A percentile compares a stretch with the other conserved stretches of the same genome.
These are phyloP conservation scores for Lordiphosa stackelbergi DNA, from an alignment of 1,140 invertebrate species.

Conservation along the genomic window DNA sequence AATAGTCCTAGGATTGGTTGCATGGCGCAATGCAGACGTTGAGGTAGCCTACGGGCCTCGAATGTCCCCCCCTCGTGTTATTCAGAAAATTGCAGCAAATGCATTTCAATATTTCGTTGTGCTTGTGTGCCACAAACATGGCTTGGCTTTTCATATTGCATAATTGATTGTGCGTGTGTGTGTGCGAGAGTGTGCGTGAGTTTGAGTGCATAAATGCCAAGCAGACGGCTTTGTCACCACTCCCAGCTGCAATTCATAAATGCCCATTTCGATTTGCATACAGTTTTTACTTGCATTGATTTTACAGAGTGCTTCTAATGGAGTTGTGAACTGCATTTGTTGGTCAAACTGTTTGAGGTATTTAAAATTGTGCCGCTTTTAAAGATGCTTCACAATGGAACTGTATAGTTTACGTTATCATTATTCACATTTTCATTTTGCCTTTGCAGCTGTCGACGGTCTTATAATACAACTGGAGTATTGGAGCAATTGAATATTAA, in stretches of 20 bases:
- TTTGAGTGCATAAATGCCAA: conserved; percentile 31
- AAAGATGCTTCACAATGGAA: conserved; percentile 7
- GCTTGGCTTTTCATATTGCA: conserved; percentile 70
- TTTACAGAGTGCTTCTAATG: conserved; percentile 11
- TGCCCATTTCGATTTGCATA: conserved; percentile 63
- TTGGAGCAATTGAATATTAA: neutral
- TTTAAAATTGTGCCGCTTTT: conserved; percentile 30
- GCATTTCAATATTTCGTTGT: conserved; percentile 68
- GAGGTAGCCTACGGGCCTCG: conserved; percentile 30
- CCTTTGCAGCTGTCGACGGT: neutral
- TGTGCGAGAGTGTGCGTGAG: neutral
- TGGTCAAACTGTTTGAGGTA: conserved; percentile 4
- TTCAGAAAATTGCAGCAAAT: conserved; percentile 63
- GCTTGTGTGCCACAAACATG: conserved; percentile 43
- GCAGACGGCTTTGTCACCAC: conserved; percentile 36
- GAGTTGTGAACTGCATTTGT: conserved; percentile 6
- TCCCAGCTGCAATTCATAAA: conserved; percentile 29
- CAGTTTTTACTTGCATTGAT: conserved; percentile 34
- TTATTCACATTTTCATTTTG: too few relatives aligned
- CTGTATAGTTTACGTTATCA: neutral
- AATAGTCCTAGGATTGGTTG: conserved; percentile 37
- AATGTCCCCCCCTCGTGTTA: conserved; percentile 26
- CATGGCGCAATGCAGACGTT: conserved; percentile 39
- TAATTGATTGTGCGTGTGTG: conserved; percentile 57
- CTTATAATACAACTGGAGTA: neutral